Conservation (phyloP, 2,797 vertebrate genomes). For the Enteromius thamalakanensis region DNA sequence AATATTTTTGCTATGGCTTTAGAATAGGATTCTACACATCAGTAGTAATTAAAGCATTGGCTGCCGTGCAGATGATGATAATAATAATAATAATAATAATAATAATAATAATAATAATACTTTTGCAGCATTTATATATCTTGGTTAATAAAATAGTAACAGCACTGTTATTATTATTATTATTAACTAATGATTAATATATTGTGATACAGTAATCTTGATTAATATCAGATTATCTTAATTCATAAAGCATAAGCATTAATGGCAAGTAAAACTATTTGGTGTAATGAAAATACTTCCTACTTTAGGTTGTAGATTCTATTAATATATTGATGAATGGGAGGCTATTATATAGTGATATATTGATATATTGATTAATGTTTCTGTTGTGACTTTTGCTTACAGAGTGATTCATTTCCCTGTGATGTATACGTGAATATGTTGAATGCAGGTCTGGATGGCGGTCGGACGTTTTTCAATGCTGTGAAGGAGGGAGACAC, state of each 20-base stretch:
- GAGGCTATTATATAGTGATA: too few species aligned
- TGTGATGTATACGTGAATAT: background rate
- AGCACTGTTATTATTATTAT: background rate
- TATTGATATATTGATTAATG: too few species aligned
- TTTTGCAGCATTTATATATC: background rate
- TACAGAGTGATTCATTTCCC: background rate
- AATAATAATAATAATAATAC: background rate
- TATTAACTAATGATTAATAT: background rate
- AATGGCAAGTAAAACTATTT: background rate
- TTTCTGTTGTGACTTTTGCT: background rate
- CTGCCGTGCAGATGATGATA: background rate
- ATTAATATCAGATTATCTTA: background rate
- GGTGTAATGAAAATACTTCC: background rate
- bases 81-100: background rate
- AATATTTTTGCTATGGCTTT: background rate
- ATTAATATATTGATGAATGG: too few species aligned
- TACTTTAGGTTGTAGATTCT: background rate
- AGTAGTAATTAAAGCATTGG: background rate
- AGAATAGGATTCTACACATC: background rate
- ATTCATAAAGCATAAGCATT: background rate
- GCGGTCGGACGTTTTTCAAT: slow-evolving; percentile 95
- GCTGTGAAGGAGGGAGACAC: slow-evolving; percentile 98
- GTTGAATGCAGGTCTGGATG: slow-evolving; percentile 85
- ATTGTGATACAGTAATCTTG: background rate
- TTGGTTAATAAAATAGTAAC: background rate